phyloP scores from a whole-genome alignment of 1,140 invertebrate genomes.

The Leptopilina clavipes region DNA sequence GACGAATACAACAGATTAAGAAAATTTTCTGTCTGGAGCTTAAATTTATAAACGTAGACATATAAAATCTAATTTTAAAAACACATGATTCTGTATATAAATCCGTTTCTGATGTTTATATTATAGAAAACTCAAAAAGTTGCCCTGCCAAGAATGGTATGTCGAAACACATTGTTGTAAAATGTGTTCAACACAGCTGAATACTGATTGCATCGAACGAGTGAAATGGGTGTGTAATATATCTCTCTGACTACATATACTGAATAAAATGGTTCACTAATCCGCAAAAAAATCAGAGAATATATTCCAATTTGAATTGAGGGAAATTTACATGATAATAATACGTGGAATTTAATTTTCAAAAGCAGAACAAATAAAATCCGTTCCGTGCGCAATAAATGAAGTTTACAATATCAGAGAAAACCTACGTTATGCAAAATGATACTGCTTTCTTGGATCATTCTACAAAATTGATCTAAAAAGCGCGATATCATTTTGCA shows the following conservation, averaged over 20 bases:
- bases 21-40: too few relatives aligned
- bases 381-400: too few relatives aligned
- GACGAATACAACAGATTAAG: too few relatives aligned
- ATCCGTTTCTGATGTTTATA: not conserved
- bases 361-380: too few relatives aligned
- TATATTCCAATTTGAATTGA: not conserved
- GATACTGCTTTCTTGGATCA: too few relatives aligned
- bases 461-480: too few relatives aligned
- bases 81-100: not conserved
- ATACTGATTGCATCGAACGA: not conserved
- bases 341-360: too few relatives aligned
- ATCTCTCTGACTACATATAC: not conserved
- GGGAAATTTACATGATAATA: not conserved
- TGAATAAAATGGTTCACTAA: conserved; percentile 8
- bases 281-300: not conserved
- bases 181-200: not conserved
- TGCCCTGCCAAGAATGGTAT: conserved; percentile 15
- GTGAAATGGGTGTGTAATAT: not conserved
- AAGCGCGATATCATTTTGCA: too few relatives aligned
- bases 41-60: too few relatives aligned
- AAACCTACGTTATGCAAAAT: too few relatives aligned
- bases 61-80: too few relatives aligned
- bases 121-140: not conserved
- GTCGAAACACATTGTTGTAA: not conserved
- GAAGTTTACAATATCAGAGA: too few relatives aligned